Conservation (phyloP, 2,797 vertebrate genomes). For the Acomys russatus region DNA sequence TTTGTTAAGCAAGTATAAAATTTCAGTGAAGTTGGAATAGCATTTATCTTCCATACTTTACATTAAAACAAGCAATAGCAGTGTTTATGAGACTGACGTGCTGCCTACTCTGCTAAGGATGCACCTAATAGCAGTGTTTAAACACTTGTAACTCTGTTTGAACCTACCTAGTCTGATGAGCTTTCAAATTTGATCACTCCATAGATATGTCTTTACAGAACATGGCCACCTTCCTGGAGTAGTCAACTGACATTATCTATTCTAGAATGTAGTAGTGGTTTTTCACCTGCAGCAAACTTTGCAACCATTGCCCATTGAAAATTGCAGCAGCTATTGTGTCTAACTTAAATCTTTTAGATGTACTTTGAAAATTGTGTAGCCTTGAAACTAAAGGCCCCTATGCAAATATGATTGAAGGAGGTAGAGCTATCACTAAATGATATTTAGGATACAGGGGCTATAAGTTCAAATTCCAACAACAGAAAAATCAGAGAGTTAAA, state of each 20-base stretch:
- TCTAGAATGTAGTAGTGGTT: not conserved
- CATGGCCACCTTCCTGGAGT: not conserved
- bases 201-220: not conserved
- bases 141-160: not conserved
- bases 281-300: not conserved
- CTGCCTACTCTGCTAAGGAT: too few species aligned
- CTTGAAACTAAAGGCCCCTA: not conserved
- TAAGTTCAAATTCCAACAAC: not conserved
- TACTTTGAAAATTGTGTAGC: slow-evolving; percentile 13
- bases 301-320: not conserved
- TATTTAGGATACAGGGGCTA: not conserved
- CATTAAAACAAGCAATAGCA: not conserved
- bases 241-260: not conserved
- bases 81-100: not conserved
- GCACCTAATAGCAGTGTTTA: not conserved
- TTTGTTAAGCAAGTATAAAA: slow-evolving; percentile 1
- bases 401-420: not conserved
- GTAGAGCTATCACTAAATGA: not conserved
- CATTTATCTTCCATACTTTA: not conserved
- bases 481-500: slow-evolving; percentile 1
- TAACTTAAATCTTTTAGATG: not conserved
- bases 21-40: not conserved
- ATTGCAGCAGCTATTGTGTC: not conserved
- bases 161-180: not conserved
- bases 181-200: slow-evolving; percentile 12